Evolutionary conservation across 2,113 vertebrate genomes (phyloP), one percentile per base, ranked within the genome.

Genomic region (Aspiorhynchus laticeps): DNA sequence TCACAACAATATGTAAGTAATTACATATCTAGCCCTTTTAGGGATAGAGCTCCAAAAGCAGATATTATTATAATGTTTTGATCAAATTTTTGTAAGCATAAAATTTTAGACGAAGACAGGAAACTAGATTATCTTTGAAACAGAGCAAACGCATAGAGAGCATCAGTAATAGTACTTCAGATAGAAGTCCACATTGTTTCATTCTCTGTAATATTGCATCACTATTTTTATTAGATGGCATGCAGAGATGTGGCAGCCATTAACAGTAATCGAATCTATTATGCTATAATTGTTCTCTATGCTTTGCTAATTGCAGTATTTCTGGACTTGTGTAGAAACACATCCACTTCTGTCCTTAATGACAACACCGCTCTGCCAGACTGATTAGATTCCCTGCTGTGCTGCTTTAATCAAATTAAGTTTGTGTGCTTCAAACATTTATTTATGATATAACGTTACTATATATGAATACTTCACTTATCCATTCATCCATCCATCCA

Each of bases 301-400:
- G 59, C 9, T 69, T 89, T 84, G 43, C 43, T 77, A 82, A 87
- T 84, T 89, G 61, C 69, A 67, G 73, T 87, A 69, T 84, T 89
- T 89, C 61, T 31, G 80, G 73, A 56, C 65, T 56, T 31, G 63
- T 78, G 65, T 65, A 36, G 67, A 83, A 36, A 85, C 71, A 73
- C 63, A 41, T 85, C 78, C 80, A 77, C 71, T 84, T 81, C 43
- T 41, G 36, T 77, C 38, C 56, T 41, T 80, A 85, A 88, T 80
- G 41, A 33, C 36, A 61, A 71, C 67, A 80, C 79, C 51, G 76
- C 77, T 43, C 79, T 74, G 67, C 38, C 21, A 41, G 36, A 83
- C 59, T 53, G 73, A 88, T 84, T 88, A 76, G 48, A 36, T 48
- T 28, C 76, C 88, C 79, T 73, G 67, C 51, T 83, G 86, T 4